phyloP scores from a whole-genome alignment of 2,888 invertebrate species.

The Xestia sexstrigata region DNA sequence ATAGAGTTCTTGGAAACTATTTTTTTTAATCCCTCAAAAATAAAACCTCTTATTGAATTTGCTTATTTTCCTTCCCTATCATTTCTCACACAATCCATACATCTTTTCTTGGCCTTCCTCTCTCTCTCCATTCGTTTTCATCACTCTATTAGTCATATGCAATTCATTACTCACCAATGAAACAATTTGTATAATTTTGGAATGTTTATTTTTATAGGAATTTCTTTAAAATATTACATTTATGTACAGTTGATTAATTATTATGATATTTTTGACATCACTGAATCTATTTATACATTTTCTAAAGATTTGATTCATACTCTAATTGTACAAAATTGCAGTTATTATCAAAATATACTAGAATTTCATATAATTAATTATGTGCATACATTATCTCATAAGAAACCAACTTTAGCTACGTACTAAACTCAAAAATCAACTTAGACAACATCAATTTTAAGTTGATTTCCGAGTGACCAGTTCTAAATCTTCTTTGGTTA shows the following conservation, averaged over 20 bases:
- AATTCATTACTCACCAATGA: constrained; percentile 1
- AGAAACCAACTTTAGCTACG: background rate
- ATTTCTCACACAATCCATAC: no score
- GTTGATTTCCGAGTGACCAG: background rate
- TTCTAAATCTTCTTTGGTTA: background rate
- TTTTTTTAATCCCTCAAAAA: no score
- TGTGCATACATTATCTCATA: background rate
- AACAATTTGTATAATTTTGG: constrained; percentile 14
- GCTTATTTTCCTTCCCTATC: no score
- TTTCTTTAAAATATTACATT: constrained; percentile 50
- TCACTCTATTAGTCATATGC: no score
- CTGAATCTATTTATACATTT: constrained; percentile 11
- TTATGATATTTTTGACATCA: constrained; percentile 32
- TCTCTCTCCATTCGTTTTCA: no score
- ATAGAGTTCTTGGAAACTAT: no score
- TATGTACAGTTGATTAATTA: constrained; percentile 6
- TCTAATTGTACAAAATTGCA: background rate
- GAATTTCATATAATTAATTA: background rate
- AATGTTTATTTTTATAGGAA: constrained; percentile 53
- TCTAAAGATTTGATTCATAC: constrained; percentile 10
- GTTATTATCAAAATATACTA: background rate
- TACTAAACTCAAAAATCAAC: background rate
- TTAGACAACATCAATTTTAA: background rate
- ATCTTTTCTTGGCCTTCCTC: no score
- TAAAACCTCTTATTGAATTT: no score